phyloP scores from a whole-genome alignment of 2,888 invertebrate species.

The Cosmia pyralina region DNA sequence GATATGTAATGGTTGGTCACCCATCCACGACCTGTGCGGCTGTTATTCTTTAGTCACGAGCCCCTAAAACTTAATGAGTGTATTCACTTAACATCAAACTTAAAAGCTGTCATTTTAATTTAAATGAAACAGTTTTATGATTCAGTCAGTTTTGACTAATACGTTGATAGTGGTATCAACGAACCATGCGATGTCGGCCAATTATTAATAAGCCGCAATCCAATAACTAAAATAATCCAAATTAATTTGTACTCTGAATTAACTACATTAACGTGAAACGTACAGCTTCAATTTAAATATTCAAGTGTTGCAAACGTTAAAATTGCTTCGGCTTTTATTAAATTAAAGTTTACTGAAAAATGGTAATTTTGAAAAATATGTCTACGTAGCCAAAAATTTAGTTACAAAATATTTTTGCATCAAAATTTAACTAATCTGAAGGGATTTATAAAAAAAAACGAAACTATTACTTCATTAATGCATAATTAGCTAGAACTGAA shows the following conservation, averaged over 20 bases:
- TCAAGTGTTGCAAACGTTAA: conserved; percentile 23
- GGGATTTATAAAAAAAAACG: neutral
- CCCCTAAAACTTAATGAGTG: neutral
- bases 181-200: conserved; percentile 38
- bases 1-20: too few relatives aligned
- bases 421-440: neutral
- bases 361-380: neutral
- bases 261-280: conserved; percentile 16
- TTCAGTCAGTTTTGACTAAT: conserved; percentile 44
- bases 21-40: too few relatives aligned
- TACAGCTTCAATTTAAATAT: conserved; percentile 19
- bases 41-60: too few relatives aligned
- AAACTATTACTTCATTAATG: neutral
- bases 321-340: neutral
- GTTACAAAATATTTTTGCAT: neutral
- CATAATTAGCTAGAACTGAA: conserved; percentile 13
- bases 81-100: neutral
- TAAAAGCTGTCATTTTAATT: conserved; percentile 15
- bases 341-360: neutral
- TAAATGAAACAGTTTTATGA: conserved; percentile 30
- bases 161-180: conserved; percentile 29
- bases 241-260: conserved; percentile 39
- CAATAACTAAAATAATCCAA: conserved; percentile 32
- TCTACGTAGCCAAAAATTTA: neutral
- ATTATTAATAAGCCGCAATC: conserved; percentile 48